Conservation (phyloP, 2,113 vertebrate genomes). For the Riparia riparia region DNA sequence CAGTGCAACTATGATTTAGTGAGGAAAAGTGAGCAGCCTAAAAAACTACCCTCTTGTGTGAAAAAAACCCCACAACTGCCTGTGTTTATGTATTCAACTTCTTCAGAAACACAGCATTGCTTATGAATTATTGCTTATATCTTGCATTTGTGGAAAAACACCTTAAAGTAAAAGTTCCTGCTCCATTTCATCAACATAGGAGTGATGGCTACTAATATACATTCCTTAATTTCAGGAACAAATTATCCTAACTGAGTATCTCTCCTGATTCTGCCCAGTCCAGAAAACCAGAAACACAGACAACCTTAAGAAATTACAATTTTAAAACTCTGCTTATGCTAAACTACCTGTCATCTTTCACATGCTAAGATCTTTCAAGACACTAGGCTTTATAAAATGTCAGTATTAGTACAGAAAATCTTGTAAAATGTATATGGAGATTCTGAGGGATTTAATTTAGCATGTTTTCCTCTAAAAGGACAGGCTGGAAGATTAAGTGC, state of each 20-base stretch:
- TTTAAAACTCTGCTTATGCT: not conserved
- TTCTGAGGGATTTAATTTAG: not conserved
- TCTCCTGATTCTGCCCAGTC: not conserved
- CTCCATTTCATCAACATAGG: not conserved
- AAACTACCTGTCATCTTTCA: not conserved
- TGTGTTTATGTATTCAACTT: not conserved
- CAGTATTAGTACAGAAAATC: not conserved
- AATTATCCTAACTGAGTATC: not conserved
- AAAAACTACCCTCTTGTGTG: not conserved
- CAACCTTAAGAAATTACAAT: not conserved
- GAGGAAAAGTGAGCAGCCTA: not conserved
- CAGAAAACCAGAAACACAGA: not conserved
- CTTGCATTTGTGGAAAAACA: not conserved
- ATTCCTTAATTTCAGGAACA: not conserved
- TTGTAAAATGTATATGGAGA: not conserved
- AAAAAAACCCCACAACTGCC: rapidly evolving
- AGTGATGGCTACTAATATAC: not conserved
- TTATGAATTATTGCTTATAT: not conserved
- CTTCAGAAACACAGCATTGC: not conserved
- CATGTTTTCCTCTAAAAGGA: not conserved
- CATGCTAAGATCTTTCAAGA: not conserved
- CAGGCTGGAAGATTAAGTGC: not conserved
- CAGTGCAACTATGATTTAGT: not conserved
- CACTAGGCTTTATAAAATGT: not conserved
- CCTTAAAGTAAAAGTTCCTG: not conserved